Base-by-base conservation (phyloP, 2,797 vertebrate species). In the Lagodon rhomboides region DNA sequence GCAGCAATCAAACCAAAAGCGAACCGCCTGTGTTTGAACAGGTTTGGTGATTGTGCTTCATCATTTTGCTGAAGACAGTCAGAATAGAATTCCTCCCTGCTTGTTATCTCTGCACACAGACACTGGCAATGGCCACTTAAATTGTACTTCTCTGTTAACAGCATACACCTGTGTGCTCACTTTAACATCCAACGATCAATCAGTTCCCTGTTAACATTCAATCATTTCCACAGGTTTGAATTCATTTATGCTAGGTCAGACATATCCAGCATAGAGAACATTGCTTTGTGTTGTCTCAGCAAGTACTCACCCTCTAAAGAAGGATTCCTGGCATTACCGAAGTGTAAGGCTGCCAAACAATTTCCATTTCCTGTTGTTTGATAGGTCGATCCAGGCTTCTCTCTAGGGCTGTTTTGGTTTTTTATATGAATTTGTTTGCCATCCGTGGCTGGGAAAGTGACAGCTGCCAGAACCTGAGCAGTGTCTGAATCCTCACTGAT, bases 361-460 rank as follows among this genome's bases (percentile, higher is more conserved):
- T 86, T 88, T 83, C 72, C 59, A 68, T 73, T 84, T 34, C 43
- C 56, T 2, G 41, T 62, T 65, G 83, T 91, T 84, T 88, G 89
- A 88, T 84, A 85, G 77, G 80, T 87, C 77, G 83, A 88, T 87
- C 81, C 76, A 77, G 83, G 79, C 75, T 60, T 77, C 65, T 84
- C 85, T 85, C 68, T 71, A 59, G 55, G 72, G 56, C 27, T 30
- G 13, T 53, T 63, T 53, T 73, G 0, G 58, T 64, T 82, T 69
- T 82, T 83, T 23, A 41, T 76, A 68, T 53, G 82, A 64, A 77
- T 79, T 76, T 81, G 68, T 90, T 79, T 87, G 63, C 63, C 71
- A 75, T 84, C 59, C 73, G 9, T 85, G 38, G 69, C 66, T 71
- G 73, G 54, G 61, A 72, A 88, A 77, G 73, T 87, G 87, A 91